Base-by-base conservation (phyloP, 1,140 invertebrate species). In the Lordiphosa clarofinis region DNA sequence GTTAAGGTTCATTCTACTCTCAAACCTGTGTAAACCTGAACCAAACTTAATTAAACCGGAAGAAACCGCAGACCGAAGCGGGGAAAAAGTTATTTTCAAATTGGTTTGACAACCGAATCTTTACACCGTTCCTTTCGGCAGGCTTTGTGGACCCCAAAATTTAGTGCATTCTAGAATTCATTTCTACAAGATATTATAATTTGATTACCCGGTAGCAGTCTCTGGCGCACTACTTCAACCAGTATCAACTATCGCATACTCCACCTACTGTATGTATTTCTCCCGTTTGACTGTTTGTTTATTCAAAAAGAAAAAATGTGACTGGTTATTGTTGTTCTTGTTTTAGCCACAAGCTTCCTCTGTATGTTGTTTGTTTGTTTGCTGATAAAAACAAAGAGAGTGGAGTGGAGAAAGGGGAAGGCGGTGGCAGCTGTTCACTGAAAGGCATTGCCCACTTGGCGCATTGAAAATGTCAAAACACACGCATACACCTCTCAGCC, bases 311-410 rank as follows among this genome's bases (percentile, higher is more conserved):
- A 24, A 15, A 15, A 15, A 15, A 15, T 15, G 43, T 46, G 43
- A 46, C 43, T 46, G 43, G 7, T 21, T 12, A 21, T 46, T 21
- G 43, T 46, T 44, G 28, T 44, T 31, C n/a, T 46, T 31, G 42
- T 44, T 44, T 15, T 44, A 44, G 43, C 40, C 40, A 42, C 40
- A 42, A 42, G 40, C 24, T 46, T 46, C 43, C 43, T 46, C 43
- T 46, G 43, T 46, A 11, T 46, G 24, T 46, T 46, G 43, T 46
- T 46, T 46, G 43, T 46, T 46, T 46, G 43, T 46, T 8, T 12
- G 12, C 43, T 46, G 43, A 46, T 46, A 46, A 46, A 46, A 44
- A 28, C 19, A 44, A 39, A 9, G 38, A 39, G 40, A 40, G 5
- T 3, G 13, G 8, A 7, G 38, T 0, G 10, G 40, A 31, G 10